phyloP scores from a whole-genome alignment of 2,113 vertebrate genomes.

The Zapornia atra region DNA sequence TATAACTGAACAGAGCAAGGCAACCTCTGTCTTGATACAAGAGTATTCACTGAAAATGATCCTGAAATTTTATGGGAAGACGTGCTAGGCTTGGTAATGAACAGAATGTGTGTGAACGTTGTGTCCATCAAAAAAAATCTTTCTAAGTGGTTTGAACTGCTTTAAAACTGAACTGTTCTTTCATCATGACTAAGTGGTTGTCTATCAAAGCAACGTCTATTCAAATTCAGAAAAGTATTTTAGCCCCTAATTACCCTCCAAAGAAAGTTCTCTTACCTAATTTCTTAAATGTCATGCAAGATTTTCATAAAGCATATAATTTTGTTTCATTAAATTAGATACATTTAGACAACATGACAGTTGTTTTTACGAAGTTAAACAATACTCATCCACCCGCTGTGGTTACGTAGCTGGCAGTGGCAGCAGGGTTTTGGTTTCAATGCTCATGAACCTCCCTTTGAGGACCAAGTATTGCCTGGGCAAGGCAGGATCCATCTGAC shows the following conservation, averaged over 20 bases:
- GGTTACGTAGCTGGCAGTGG: neutral
- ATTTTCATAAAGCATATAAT: conserved; percentile 40
- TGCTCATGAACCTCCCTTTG: neutral
- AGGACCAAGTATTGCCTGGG: neutral
- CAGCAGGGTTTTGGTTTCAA: neutral
- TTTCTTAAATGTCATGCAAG: conserved; percentile 22
- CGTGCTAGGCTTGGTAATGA: neutral
- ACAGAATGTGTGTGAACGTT: neutral
- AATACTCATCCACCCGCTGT: neutral
- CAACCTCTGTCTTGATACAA: neutral
- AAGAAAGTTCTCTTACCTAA: conserved; percentile 53
- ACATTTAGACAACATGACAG: conserved; percentile 52
- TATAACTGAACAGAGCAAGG: neutral
- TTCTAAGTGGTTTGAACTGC: neutral
- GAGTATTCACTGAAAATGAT: neutral
- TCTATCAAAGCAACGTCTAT: conserved; percentile 48
- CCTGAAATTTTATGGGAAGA: neutral
- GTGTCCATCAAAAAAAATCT: neutral
- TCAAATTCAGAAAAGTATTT: conserved; percentile 37
- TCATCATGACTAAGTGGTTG: conserved; percentile 21
- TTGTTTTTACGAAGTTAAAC: conserved; percentile 1
- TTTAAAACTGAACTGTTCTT: conserved; percentile 20
- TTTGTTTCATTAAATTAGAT: conserved; percentile 55
- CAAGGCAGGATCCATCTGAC: neutral
- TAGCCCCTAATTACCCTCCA: conserved; percentile 41